phyloP scores from a whole-genome alignment of 2,888 invertebrate species.

The Sepioteuthis lessoniana region DNA sequence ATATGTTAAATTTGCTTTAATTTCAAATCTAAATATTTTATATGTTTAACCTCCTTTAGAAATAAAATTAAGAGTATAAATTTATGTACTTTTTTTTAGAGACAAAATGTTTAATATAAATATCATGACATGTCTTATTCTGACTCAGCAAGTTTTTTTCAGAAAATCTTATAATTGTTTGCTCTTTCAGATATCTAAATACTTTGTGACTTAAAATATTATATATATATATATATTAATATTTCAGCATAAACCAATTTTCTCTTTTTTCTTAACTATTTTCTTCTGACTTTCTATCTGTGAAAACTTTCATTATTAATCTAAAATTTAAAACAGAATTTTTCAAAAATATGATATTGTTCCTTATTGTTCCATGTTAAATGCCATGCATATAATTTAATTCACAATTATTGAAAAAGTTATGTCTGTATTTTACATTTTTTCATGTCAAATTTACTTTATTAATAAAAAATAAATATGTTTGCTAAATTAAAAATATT shows the following conservation, averaged over 20 bases:
- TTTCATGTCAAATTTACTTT: not conserved
- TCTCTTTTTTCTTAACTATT: not conserved
- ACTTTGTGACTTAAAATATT: constrained; percentile 49
- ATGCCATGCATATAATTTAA: not conserved
- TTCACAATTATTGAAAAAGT: not conserved
- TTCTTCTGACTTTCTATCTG: not conserved
- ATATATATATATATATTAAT: constrained; percentile 49
- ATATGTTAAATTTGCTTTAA: not conserved
- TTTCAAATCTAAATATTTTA: not conserved
- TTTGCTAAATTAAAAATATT: not conserved
- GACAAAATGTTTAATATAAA: not conserved
- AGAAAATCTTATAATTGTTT: not conserved
- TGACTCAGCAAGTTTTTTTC: not conserved
- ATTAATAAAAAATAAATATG: not conserved
- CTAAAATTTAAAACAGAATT: not conserved
- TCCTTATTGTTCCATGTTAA: not conserved
- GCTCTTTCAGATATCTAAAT: not conserved
- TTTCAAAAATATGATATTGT: not conserved
- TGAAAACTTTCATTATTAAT: not conserved
- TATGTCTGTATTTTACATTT: not conserved
- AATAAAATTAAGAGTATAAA: not conserved
- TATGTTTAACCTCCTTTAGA: not conserved
- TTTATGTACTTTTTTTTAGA: not conserved
- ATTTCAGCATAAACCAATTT: not conserved
- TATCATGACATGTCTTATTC: not conserved